Evolutionary conservation across 2,113 vertebrate genomes (phyloP).

Genomic region (Myotis yumanensis): DNA sequence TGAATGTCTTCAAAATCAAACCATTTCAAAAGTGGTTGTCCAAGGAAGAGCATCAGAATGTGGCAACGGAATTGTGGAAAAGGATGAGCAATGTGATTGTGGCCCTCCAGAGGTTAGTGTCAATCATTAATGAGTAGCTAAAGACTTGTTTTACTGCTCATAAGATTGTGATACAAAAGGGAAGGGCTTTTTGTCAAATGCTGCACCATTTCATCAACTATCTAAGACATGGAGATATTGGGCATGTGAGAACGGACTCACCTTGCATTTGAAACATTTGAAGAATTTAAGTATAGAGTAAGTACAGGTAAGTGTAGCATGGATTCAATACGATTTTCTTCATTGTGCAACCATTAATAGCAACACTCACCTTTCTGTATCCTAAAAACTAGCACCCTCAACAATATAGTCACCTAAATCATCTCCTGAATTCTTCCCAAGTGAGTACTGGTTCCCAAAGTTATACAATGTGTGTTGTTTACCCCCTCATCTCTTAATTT

Average conservation of each 20-base stretch:
- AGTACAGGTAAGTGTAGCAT: neutral
- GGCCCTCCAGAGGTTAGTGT: slow-evolving; percentile 83
- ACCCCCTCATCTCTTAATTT: neutral
- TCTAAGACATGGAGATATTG: neutral
- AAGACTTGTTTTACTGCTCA: neutral
- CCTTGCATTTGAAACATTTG: neutral
- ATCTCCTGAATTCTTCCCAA: neutral
- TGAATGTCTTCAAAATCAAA: slow-evolving; percentile 86
- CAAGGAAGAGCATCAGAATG: slow-evolving; percentile 78
- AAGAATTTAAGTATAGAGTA: neutral
- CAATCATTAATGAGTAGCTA: neutral
- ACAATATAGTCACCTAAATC: neutral
- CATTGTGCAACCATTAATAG: neutral
- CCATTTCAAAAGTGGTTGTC: slow-evolving; percentile 77
- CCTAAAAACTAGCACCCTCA: neutral
- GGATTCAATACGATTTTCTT: neutral
- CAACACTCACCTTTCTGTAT: neutral
- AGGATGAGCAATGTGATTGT: slow-evolving; percentile 90
- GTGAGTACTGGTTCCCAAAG: neutral
- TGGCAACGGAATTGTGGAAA: slow-evolving; percentile 89
- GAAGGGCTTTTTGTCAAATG: neutral
- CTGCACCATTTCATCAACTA: neutral
- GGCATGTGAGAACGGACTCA: neutral
- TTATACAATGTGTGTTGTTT: neutral
- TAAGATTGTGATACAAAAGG: neutral